Base-by-base conservation (phyloP, 2,888 invertebrate species). In the Volucella inflata region DNA sequence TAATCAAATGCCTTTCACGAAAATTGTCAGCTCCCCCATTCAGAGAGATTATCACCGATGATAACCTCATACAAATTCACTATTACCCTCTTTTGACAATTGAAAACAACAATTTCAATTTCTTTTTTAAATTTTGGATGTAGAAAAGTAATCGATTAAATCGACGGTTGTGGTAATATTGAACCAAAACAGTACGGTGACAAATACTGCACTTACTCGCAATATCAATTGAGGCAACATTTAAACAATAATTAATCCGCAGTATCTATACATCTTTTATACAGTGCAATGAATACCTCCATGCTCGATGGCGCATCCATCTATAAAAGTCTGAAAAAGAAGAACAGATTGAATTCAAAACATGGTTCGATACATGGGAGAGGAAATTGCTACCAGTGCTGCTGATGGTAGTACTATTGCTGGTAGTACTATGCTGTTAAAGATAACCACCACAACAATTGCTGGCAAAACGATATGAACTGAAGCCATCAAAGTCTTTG, bases 61-160 rank as follows among this genome's bases (percentile, higher is more conserved):
- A 77, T 67, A 62, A 62, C 74, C 6, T 62, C 59, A 53, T 17
- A 65, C 40, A 48, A 51, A 51, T 10, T 42, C 10, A 36, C 11
- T 16, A 11, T 0, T 4, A 30, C n/a, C n/a, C 46, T 17, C 46
- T 10, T 14, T 50, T 8, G 9, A 36, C 8, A 57, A 9, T 38
- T 8, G n/a, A 75, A 70, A 4, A 30, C 65, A 64, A 50, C 16
- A 53, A n/a, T 57, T 50, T 42, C 44, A 10, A 46, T 62, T 74
- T 75, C 70, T 55, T 68, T 40, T 51, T 55, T 48, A 67, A 57
- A 72, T 80, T 74, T 38, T 36, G 55, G 70, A 81, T 76, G 85
- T 85, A 80, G 81, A 85, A 76, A 85, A 72, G 75, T 81, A 76
- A 85, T 85, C 81, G 81, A 80, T 76, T 81, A 62, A 67, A 76